Evolutionary conservation across 1,140 invertebrate species (phyloP).

Genomic region (Cydia pomonella): DNA sequence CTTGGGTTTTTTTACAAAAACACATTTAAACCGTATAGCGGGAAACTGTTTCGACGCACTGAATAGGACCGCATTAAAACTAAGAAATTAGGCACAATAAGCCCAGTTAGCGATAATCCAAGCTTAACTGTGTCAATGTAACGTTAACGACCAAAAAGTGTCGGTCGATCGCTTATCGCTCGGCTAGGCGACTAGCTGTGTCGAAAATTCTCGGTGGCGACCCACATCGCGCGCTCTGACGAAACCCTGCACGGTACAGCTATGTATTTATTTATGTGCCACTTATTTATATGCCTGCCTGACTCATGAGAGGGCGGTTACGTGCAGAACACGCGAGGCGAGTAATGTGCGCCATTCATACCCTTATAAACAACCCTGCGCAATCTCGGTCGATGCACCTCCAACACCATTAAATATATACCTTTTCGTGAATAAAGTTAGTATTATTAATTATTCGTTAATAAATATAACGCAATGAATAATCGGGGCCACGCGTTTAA

Average conservation of each 20-base stretch:
- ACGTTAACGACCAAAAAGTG: conserved; percentile 56
- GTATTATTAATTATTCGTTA: background rate
- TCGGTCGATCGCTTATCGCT: conserved; percentile 48
- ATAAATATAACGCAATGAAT: conserved; percentile 8
- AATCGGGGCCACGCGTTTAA: conserved; percentile 6
- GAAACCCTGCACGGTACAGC: conserved; percentile 49
- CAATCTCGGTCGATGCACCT: background rate
- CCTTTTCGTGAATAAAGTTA: background rate
- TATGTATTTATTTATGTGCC: conserved; percentile 34
- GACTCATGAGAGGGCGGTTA: background rate
- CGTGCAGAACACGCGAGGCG: conserved; percentile 8
- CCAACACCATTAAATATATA: background rate
- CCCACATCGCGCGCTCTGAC: conserved; percentile 56
- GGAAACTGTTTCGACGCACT: background rate
- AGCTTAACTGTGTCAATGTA: conserved; percentile 61
- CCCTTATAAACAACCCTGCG: conserved; percentile 3
- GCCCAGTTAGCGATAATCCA: conserved; percentile 37
- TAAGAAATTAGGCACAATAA: conserved; percentile 22
- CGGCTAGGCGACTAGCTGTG: conserved; percentile 47
- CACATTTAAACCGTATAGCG: background rate
- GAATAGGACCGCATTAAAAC: conserved; percentile 5
- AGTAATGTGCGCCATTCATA: conserved; percentile 11
- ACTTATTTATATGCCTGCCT: conserved; percentile 37
- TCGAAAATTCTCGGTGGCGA: conserved; percentile 63
- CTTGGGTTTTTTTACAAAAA: conserved; percentile 3